Percentiles rank a stretch among this genome's conserved stretches.
phyloP scores from a whole-genome alignment of 30 jellyfish, hydroid and myxozoan species.

The Aurelia sp. region DNA sequence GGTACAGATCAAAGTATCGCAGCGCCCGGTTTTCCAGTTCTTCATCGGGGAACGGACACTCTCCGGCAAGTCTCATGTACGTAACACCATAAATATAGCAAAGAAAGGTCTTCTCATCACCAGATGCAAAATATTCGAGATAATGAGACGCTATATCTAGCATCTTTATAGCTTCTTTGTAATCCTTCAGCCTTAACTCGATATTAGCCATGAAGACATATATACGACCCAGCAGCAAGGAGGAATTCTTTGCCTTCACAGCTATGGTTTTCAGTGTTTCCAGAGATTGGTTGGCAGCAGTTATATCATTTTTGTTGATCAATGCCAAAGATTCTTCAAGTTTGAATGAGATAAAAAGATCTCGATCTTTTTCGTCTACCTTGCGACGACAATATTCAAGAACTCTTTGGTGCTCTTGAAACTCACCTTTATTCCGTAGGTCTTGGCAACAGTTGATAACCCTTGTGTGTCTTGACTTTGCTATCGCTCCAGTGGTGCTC shows the following conservation, averaged over 20 bases:
- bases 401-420: constrained; percentile 1
- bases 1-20: constrained; percentile 14
- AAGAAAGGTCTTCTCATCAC: constrained; percentile 8
- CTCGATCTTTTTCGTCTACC: background rate
- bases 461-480: background rate
- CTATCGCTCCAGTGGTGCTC: constrained; percentile 1
- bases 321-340: constrained; percentile 14
- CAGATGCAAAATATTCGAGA: constrained; percentile 3
- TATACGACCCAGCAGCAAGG: constrained; percentile 10
- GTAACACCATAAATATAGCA: constrained; percentile 10
- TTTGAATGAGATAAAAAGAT: background rate
- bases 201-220: constrained; percentile 2
- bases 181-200: background rate
- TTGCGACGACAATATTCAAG: background rate
- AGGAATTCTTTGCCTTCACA: background rate
- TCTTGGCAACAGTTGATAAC: background rate
- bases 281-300: background rate
- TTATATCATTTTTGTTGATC: background rate
- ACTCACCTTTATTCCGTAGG: constrained; percentile 16
- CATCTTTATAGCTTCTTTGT: background rate
- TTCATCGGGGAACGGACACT: background rate
- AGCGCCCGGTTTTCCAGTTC: background rate
- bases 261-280: background rate
- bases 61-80: constrained; percentile 12
- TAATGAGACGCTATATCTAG: background rate